Base-by-base conservation (phyloP, 2,113 vertebrate species). In the Mustela lutreola region DNA sequence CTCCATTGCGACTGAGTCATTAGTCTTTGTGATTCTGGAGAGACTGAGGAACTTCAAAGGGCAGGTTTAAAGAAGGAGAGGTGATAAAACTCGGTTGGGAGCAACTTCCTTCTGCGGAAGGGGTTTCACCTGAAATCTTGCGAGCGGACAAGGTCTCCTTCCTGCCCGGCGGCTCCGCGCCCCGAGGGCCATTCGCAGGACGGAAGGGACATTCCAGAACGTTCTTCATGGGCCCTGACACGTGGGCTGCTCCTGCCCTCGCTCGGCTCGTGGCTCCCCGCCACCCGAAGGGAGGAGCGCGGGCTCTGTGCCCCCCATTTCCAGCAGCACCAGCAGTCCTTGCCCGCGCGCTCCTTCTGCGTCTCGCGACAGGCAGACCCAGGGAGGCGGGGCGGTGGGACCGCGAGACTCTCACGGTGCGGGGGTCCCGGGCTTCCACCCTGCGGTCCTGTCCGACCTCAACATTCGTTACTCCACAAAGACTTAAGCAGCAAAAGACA, bases 121-220 rank as follows among this genome's bases (percentile, higher is more conserved):
- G 70, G 7, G 7, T 18, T 88, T 42, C 63, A 63, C 58, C 42
- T 11, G 65, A 95, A 93, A 89, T 39, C 5, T 24, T 1, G 6
- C 0, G 1, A 14, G 5, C 1, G 7, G 16, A 7, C 12, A 31
- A 58, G 4, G 2, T 67, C 15, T n/a, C 7, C 71, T 36, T 90
- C 1, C 0, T 8, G 7, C 19, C 91, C 18, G 8, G 16, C 3
- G 63, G 21, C 42, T 33, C 60, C 2, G 4, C 7, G 7, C 22
- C 4, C 1, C 2, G 3, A 21, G 36, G 45, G 16, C 26, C 39
- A 16, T 33, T 67, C 42, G 33, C 26, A 24, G 5, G 22, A 33
- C 53, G 85, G 89, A 60, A 42, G 14, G 58, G 15, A 24, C 42
- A 24, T 89, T n/a, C 33, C 53, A 60, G n/a, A 15, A 7, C 1